Conservation (phyloP, 37 sponge, comb jelly and placozoan species). For the Agelas oroides region DNA sequence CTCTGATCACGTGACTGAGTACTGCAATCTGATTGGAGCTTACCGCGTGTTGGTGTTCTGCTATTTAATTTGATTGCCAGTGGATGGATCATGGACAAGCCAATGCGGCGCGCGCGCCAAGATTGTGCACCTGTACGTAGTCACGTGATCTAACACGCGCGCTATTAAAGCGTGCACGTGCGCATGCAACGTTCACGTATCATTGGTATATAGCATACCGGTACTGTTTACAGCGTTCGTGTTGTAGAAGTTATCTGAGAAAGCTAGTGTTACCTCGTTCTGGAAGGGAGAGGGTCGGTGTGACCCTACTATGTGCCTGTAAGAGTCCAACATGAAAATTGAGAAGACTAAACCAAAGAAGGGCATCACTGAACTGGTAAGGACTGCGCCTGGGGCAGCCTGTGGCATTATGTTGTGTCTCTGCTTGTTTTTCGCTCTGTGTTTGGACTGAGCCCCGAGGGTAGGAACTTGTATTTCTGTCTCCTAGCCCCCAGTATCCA, state of each 20-base stretch:
- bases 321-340: constrained; percentile 69
- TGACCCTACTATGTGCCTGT: not conserved
- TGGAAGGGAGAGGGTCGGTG: not conserved
- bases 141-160: too few relatives aligned
- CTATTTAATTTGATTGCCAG: too few relatives aligned
- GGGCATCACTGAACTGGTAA: constrained; percentile 77
- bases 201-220: too few relatives aligned
- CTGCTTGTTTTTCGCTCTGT: too few relatives aligned
- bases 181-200: too few relatives aligned
- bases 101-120: not conserved
- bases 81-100: too few relatives aligned
- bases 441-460: too few relatives aligned
- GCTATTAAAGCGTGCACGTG: too few relatives aligned
- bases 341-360: constrained; percentile 84
- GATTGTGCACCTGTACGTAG: not conserved
- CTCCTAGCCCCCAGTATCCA: too few relatives aligned
- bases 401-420: too few relatives aligned
- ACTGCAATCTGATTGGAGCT: constrained; percentile 3
- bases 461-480: too few relatives aligned
- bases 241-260: not conserved
- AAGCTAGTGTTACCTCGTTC: not conserved
- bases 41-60: not conserved
- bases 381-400: not conserved
- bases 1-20: too few relatives aligned
- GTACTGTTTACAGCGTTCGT: not conserved